phyloP scores from a whole-genome alignment of 64 coral and sea anemone genomes.

The Stylophora pistillata region DNA sequence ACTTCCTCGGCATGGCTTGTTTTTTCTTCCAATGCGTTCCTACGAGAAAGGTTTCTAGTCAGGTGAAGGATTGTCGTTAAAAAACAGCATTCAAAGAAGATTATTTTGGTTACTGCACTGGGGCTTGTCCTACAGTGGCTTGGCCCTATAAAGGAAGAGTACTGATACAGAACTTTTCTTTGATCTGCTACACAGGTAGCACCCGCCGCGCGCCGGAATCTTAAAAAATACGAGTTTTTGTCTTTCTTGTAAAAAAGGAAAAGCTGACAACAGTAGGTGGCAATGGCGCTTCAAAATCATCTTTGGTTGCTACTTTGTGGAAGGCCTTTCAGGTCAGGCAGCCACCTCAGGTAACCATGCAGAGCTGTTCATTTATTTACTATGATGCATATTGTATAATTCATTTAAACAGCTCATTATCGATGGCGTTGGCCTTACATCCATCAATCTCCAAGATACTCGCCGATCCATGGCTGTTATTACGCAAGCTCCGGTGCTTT shows the following conservation, averaged over 20 bases:
- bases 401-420: not conserved
- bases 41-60: no score
- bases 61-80: no score
- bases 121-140: not conserved
- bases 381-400: not conserved
- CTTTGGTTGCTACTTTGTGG: not conserved
- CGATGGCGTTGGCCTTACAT: not conserved
- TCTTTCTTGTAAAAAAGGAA: not conserved
- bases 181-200: not conserved
- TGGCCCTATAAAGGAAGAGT: constrained; percentile 41
- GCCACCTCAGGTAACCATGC: not conserved
- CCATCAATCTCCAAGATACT: not conserved
- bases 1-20: no score
- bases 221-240: not conserved
- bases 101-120: constrained; percentile 31
- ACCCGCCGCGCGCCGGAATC: no score
- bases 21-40: no score
- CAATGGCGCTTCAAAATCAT: not conserved
- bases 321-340: not conserved
- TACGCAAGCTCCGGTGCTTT: constrained; percentile 29
- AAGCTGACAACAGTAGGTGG: not conserved
- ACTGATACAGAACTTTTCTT: not conserved
- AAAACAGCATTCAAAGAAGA: no score
- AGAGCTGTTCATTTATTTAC: not conserved
- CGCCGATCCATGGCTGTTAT: constrained; percentile 21